These are phyloP conservation scores for Anguilla rostrata DNA, from an alignment of 2,113 vertebrate genomes.

Conservation along the genomic window DNA sequence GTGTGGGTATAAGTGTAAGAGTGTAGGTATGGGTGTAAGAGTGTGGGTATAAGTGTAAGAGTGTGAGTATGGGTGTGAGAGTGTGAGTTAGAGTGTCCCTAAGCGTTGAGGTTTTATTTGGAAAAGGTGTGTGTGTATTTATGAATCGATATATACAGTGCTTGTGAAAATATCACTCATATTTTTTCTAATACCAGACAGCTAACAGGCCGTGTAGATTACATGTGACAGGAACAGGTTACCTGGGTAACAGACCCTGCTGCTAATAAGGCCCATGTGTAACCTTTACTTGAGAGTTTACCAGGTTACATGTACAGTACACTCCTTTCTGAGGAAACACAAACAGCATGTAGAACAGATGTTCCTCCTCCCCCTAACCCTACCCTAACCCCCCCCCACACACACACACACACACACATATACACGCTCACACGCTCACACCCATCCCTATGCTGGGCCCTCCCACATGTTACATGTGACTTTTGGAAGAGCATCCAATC, in stretches of 20 bases:
- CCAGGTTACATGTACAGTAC: slow-evolving; percentile 15
- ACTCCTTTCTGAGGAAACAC: slow-evolving; percentile 3
- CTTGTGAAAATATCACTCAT: slow-evolving; percentile 5
- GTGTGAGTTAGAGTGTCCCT: too few species aligned
- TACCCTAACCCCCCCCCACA: not conserved
- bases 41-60: too few species aligned
- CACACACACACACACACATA: too few species aligned
- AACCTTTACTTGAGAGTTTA: slow-evolving; percentile 18
- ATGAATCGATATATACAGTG: too few species aligned
- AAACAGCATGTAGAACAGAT: slow-evolving; percentile 13
- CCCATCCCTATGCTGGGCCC: not conserved
- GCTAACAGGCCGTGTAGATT: slow-evolving; percentile 2
- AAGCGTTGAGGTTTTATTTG: not conserved
- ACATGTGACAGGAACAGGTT: not conserved
- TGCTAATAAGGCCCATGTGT: slow-evolving; percentile 14
- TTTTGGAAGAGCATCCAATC: not conserved
- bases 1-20: too few species aligned
- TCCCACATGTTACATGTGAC: not conserved
- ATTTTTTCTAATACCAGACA: not conserved
- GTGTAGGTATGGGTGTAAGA: too few species aligned
- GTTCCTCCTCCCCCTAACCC: not conserved
- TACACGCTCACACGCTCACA: too few species aligned
- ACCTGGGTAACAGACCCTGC: not conserved
- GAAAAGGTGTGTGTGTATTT: too few species aligned
- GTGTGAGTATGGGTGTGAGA: too few species aligned